phyloP scores from a whole-genome alignment of 2,113 vertebrate species.

The Lepus americanus region DNA sequence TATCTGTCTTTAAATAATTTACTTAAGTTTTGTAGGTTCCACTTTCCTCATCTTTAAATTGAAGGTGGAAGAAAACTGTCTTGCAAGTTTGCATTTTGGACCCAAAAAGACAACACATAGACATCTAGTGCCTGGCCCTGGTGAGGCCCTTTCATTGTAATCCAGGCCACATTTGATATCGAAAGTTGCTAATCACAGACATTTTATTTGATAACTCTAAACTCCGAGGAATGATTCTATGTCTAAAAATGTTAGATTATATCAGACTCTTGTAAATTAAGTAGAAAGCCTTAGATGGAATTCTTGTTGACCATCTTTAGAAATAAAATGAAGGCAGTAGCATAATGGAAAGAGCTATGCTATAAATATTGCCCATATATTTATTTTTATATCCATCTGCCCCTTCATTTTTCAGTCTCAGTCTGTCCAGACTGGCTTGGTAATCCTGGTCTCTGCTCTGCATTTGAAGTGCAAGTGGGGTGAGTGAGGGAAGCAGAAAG shows the following conservation, averaged over 20 bases:
- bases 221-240: background rate
- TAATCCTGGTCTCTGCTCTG: background rate
- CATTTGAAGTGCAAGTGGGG: background rate
- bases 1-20: background rate
- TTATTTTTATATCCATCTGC: constrained; percentile 6
- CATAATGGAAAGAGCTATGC: background rate
- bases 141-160: background rate
- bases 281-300: background rate
- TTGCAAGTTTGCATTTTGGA: background rate
- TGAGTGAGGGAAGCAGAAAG: background rate
- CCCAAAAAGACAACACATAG: background rate
- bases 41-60: background rate
- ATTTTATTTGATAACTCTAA: background rate
- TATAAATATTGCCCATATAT: background rate
- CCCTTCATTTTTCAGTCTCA: background rate
- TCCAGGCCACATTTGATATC: background rate
- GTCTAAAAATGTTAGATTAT: background rate
- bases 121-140: background rate
- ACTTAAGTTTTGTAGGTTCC: background rate
- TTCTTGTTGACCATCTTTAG: background rate
- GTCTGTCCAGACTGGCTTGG: background rate
- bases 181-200: background rate
- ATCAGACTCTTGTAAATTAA: background rate
- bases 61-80: background rate
- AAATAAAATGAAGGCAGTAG: background rate